These are phyloP conservation scores for Acleris sparsana DNA, from an alignment of 2,888 invertebrate species.

Conservation along the genomic window DNA sequence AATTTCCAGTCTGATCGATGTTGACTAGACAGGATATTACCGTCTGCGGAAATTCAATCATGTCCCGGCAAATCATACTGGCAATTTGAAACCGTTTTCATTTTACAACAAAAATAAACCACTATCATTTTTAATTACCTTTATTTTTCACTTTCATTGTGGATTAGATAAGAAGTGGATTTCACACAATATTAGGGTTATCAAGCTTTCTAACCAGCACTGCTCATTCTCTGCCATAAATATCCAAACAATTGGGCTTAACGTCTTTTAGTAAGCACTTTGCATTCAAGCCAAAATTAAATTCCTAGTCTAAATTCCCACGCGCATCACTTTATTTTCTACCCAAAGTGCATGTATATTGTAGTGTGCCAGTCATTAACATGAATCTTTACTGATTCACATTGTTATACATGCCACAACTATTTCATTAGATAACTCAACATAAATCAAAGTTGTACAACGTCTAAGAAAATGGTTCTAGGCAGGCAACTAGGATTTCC, in stretches of 20 bases:
- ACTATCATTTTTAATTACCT: background rate
- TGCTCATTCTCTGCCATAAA: slow-evolving; percentile 35
- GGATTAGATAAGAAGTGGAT: slow-evolving; percentile 6
- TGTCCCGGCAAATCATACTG: slow-evolving; percentile 2
- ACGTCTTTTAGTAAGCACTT: slow-evolving; percentile 14
- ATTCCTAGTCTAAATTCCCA: slow-evolving; percentile 18
- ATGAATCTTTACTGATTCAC: slow-evolving; percentile 14
- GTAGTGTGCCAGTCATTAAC: slow-evolving; percentile 20
- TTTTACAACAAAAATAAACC: background rate
- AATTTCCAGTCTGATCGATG: slow-evolving; percentile 51
- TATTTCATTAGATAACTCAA: slow-evolving; percentile 17
- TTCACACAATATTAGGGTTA: slow-evolving; percentile 46
- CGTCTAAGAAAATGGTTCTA: slow-evolving; percentile 24
- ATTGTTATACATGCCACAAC: slow-evolving; percentile 5
- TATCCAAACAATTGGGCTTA: slow-evolving; percentile 40
- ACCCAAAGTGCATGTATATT: slow-evolving; percentile 10
- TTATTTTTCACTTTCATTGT: background rate
- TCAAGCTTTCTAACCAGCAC: slow-evolving; percentile 53
- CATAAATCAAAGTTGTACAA: slow-evolving; percentile 20
- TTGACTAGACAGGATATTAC: slow-evolving; percentile 66
- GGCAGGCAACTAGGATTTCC: slow-evolving; percentile 18
- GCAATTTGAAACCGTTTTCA: background rate
- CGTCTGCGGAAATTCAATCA: slow-evolving; percentile 46
- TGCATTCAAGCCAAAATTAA: slow-evolving; percentile 18
- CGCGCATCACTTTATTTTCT: slow-evolving; percentile 24